Conservation (phyloP, 1,140 invertebrate genomes). For the Rhynchophorus ferrugineus region DNA sequence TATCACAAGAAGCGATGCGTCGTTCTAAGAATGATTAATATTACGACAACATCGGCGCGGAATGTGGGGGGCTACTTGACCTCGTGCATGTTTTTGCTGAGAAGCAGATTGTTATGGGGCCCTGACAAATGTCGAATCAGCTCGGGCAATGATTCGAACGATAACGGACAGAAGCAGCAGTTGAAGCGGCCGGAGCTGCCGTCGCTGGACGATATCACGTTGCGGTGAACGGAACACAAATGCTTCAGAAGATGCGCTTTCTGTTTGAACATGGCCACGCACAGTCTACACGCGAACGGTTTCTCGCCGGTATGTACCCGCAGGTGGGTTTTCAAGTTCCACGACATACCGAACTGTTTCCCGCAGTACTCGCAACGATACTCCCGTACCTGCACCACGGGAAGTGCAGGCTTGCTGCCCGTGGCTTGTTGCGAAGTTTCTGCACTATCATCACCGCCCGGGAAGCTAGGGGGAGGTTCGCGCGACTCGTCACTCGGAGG, state of each 20-base stretch:
- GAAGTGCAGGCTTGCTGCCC: constrained; percentile 45
- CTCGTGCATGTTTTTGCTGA: constrained; percentile 79
- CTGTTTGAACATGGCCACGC: constrained; percentile 83
- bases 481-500: constrained; percentile 31
- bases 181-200: constrained; percentile 65
- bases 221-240: constrained; percentile 76
- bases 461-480: constrained; percentile 45
- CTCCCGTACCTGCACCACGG: constrained; percentile 56
- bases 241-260: constrained; percentile 80
- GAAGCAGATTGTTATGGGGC: constrained; percentile 74
- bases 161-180: constrained; percentile 78
- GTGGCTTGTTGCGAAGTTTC: constrained; percentile 40
- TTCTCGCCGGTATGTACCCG: constrained; percentile 81
- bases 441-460: constrained; percentile 45
- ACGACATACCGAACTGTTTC: constrained; percentile 83
- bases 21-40: constrained; percentile 28
- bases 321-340: constrained; percentile 80
- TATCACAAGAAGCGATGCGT: constrained; percentile 28
- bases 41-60: constrained; percentile 25
- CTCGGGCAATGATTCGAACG: constrained; percentile 74
- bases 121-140: constrained; percentile 76
- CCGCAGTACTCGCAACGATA: constrained; percentile 81
- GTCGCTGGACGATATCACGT: constrained; percentile 67
- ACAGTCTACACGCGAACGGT: constrained; percentile 77
- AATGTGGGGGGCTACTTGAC: constrained; percentile 43